A percentile compares a stretch with the other conserved stretches of the same genome.
phyloP scores from a whole-genome alignment of 1,140 invertebrate genomes.

The Cheumatopsyche charites region DNA sequence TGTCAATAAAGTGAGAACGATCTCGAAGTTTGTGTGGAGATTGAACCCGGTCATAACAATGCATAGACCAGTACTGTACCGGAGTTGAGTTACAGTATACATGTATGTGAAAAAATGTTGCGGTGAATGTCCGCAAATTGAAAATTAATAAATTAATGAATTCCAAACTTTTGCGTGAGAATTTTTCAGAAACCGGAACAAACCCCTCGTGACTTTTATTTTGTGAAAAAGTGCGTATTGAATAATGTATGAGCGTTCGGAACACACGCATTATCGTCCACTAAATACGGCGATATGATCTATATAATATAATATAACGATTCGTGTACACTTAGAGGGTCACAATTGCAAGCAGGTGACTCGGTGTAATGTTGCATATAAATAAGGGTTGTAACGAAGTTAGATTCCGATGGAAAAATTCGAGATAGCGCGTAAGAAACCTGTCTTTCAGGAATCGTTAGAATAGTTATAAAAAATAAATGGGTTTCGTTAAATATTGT shows the following conservation, averaged over 20 bases:
- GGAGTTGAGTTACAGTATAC: conserved; percentile 32
- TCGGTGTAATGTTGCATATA: background rate
- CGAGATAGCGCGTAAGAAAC: too few relatives aligned
- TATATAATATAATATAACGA: background rate
- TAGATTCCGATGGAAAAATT: too few relatives aligned
- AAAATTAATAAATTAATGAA: conserved; percentile 10
- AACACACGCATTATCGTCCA: background rate
- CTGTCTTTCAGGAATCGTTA: too few relatives aligned
- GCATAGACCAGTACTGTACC: conserved; percentile 35
- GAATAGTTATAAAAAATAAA: too few relatives aligned
- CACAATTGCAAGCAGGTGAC: conserved; percentile 6
- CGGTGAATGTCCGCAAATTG: conserved; percentile 1
- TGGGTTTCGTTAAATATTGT: too few relatives aligned
- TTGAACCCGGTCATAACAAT: conserved; percentile 40
- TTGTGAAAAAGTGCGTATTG: background rate
- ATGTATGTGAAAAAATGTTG: background rate
- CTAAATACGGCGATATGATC: background rate
- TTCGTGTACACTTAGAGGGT: background rate
- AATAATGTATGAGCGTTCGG: conserved; percentile 8
- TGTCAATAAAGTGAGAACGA: conserved; percentile 9
- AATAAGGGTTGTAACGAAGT: background rate
- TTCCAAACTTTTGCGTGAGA: background rate
- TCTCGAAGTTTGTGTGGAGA: conserved; percentile 24
- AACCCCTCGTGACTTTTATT: background rate
- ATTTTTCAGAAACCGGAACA: conserved; percentile 3